Percentiles rank a stretch among this genome's conserved stretches.
These are phyloP conservation scores for Phalanger gymnotis DNA, from an alignment of 2,797 vertebrate genomes.

Conservation along the genomic window DNA sequence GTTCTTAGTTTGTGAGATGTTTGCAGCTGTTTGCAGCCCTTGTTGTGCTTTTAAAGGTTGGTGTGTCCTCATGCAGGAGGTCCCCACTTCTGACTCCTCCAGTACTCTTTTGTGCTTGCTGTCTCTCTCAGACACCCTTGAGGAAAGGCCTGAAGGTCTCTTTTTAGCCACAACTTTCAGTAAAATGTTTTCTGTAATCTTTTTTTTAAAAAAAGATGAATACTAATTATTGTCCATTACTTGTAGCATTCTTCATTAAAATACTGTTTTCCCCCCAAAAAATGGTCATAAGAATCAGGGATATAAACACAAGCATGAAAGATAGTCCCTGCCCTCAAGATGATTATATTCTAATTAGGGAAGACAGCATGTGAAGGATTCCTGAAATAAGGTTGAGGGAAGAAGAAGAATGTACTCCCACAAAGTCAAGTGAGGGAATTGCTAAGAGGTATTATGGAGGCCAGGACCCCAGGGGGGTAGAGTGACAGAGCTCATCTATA, in stretches of 20 bases:
- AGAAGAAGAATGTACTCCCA: too few species aligned
- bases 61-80: conserved; percentile 67
- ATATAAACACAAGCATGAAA: too few species aligned
- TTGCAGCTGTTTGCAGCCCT: conserved; percentile 62
- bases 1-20: not conserved
- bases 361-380: too few species aligned
- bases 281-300: too few species aligned
- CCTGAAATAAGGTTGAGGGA: too few species aligned
- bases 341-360: too few species aligned
- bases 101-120: conserved; percentile 77
- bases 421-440: too few species aligned
- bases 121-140: conserved; percentile 66
- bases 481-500: too few species aligned
- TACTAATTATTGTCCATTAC: conserved; percentile 73
- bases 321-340: too few species aligned
- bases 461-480: too few species aligned
- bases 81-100: conserved; percentile 65
- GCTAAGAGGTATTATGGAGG: too few species aligned
- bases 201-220: conserved; percentile 76
- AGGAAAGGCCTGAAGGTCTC: conserved; percentile 61
- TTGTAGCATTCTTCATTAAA: conserved; percentile 78
- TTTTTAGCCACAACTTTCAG: conserved; percentile 76
- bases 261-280: conserved; percentile 76
- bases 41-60: conserved; percentile 62
- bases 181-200: conserved; percentile 80